These are phyloP conservation scores for Drosophila albomicans DNA, from an alignment of 1,140 invertebrate species.

Conservation along the genomic window DNA sequence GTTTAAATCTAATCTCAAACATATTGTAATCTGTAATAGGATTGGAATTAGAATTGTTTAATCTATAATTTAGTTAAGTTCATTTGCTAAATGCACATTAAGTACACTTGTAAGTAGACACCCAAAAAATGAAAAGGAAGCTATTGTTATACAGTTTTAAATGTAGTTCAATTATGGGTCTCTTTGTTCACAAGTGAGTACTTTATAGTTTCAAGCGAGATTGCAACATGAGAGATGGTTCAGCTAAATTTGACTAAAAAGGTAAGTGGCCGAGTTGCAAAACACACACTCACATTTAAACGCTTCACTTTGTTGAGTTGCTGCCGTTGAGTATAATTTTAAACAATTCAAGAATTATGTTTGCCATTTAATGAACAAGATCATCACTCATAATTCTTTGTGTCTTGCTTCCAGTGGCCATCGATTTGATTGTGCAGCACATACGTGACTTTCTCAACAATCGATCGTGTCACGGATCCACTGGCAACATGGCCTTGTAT, in stretches of 20 bases:
- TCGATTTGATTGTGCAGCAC: constrained; percentile 97
- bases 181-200: constrained; percentile 30
- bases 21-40: too few relatives aligned
- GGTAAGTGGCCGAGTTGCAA: constrained; percentile 26
- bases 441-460: constrained; percentile 92
- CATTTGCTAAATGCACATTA: constrained; percentile 15
- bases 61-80: constrained; percentile 8
- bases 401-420: constrained; percentile 90
- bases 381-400: not conserved
- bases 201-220: constrained; percentile 23
- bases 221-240: constrained; percentile 1
- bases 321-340: constrained; percentile 39
- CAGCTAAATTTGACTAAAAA: constrained; percentile 8
- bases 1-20: not conserved
- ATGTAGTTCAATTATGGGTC: not conserved
- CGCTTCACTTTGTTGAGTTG: constrained; percentile 39
- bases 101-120: constrained; percentile 36
- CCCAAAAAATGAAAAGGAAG: constrained; percentile 26
- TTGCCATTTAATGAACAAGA: not conserved
- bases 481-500: constrained; percentile 69
- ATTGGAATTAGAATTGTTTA: not conserved
- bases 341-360: constrained; percentile 18
- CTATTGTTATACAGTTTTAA: constrained; percentile 15
- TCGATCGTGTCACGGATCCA: constrained; percentile 81
- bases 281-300: constrained; percentile 9